Evolutionary conservation across 2,797 vertebrate genomes (phyloP).

Genomic region (Protonibea diacanthus): DNA sequence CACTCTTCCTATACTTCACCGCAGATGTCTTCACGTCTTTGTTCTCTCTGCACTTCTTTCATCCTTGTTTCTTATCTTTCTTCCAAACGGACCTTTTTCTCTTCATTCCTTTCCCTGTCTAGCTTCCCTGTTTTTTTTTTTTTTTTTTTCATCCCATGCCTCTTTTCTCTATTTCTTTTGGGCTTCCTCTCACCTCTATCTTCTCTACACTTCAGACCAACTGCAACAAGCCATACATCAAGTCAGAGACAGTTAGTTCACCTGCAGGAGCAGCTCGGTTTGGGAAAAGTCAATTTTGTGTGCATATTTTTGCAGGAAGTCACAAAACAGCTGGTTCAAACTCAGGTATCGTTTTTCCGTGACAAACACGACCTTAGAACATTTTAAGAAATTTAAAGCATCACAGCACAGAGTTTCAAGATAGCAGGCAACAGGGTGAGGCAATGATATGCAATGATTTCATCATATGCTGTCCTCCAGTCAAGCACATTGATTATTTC

Average conservation of each 20-base stretch:
- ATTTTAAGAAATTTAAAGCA: constrained; percentile 13
- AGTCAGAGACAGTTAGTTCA: constrained; percentile 56
- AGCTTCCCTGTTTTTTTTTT: constrained; percentile 10
- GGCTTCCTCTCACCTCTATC: constrained; percentile 22
- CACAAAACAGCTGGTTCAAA: background rate
- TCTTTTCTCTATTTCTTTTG: constrained; percentile 29
- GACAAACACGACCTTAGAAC: background rate
- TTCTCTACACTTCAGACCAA: constrained; percentile 39
- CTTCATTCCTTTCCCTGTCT: constrained; percentile 9
- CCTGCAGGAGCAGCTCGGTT: constrained; percentile 10
- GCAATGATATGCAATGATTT: constrained; percentile 7
- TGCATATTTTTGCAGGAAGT: background rate
- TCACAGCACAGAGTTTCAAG: background rate
- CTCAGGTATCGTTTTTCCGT: background rate
- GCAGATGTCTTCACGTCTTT: constrained; percentile 27
- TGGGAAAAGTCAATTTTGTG: constrained; percentile 7
- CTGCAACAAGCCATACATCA: constrained; percentile 54
- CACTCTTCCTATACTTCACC: constrained; percentile 18
- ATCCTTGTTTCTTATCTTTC: constrained; percentile 30
- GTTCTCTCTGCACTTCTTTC: constrained; percentile 20
- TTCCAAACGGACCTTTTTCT: constrained; percentile 13
- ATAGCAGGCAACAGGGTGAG: constrained; percentile 14
- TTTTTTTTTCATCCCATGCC: background rate
- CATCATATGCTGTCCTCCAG: constrained; percentile 10
- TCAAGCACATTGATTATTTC: constrained; percentile 10